Evolutionary conservation across 2,888 invertebrate genomes (phyloP).

Genomic region (Ctenicera cuprea): DNA sequence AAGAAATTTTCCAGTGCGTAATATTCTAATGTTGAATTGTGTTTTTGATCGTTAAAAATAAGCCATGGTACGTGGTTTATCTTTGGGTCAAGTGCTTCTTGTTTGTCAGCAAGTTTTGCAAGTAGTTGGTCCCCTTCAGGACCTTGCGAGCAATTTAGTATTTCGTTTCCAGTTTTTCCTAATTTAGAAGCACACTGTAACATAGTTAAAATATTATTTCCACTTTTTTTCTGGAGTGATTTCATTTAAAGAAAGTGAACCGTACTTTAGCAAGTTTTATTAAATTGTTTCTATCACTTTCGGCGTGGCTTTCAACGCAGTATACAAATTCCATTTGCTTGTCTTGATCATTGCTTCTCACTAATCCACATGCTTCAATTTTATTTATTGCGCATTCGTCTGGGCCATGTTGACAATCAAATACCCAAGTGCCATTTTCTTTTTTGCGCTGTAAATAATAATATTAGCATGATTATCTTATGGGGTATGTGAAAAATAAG

Average conservation of each 20-base stretch:
- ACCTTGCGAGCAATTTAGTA: constrained; percentile 62
- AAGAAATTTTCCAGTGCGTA: neutral
- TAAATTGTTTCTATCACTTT: neutral
- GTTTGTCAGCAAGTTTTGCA: constrained; percentile 64
- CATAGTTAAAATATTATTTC: neutral
- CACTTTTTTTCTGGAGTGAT: no score
- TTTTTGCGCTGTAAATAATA: constrained; percentile 31
- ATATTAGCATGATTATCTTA: neutral
- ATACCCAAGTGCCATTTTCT: constrained; percentile 63
- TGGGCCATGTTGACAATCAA: constrained; percentile 73
- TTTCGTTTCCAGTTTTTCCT: constrained; percentile 53
- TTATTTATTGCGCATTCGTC: constrained; percentile 73
- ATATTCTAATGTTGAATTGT: neutral
- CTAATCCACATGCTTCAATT: constrained; percentile 72
- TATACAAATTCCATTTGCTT: constrained; percentile 65
- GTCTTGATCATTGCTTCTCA: constrained; percentile 61
- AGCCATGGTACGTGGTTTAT: neutral
- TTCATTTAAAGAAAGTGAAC: no score
- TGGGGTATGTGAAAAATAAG: no score
- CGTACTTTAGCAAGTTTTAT: neutral
- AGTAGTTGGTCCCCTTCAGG: constrained; percentile 67
- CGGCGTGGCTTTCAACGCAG: constrained; percentile 67
- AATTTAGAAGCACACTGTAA: constrained; percentile 64
- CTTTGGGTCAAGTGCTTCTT: neutral
- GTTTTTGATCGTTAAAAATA: neutral